Evolutionary conservation across 1,140 invertebrate genomes (phyloP).

Genomic region (Pseudoatta argentina): DNA sequence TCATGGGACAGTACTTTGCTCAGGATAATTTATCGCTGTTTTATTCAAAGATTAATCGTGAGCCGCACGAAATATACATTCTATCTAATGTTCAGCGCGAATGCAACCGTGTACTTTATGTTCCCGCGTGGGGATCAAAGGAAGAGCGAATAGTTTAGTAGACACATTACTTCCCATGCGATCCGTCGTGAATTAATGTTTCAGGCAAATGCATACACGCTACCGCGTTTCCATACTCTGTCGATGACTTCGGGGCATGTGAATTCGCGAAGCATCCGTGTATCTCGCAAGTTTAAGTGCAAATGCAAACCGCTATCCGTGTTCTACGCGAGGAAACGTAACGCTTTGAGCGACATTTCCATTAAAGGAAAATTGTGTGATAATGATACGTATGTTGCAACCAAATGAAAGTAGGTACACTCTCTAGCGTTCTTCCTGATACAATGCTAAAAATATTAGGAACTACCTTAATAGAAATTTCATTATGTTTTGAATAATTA

Average conservation of each 20-base stretch:
- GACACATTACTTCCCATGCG: constrained; percentile 56
- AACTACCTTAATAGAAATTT: background rate
- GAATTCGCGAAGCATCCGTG: background rate
- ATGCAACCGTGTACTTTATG: constrained; percentile 19
- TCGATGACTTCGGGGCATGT: constrained; percentile 35
- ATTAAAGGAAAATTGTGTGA: constrained; percentile 33
- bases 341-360: constrained; percentile 13
- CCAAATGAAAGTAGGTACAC: background rate
- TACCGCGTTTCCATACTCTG: constrained; percentile 6
- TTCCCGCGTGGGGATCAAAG: constrained; percentile 47
- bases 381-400: constrained; percentile 13
- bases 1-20: constrained; percentile 4
- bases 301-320: constrained; percentile 30
- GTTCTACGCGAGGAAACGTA: constrained; percentile 30
- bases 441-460: background rate
- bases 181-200: constrained; percentile 46
- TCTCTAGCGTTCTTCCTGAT: background rate
- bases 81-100: constrained; percentile 10
- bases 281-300: constrained; percentile 28
- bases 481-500: too few relatives aligned
- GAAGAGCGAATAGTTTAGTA: constrained; percentile 54
- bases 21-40: background rate
- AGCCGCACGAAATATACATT: background rate
- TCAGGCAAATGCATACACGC: constrained; percentile 14
- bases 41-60: constrained; percentile 46